Percentiles rank a stretch among this genome's conserved stretches.
These are phyloP conservation scores for Cydia splendana DNA, from an alignment of 1,140 invertebrate genomes.

Conservation along the genomic window DNA sequence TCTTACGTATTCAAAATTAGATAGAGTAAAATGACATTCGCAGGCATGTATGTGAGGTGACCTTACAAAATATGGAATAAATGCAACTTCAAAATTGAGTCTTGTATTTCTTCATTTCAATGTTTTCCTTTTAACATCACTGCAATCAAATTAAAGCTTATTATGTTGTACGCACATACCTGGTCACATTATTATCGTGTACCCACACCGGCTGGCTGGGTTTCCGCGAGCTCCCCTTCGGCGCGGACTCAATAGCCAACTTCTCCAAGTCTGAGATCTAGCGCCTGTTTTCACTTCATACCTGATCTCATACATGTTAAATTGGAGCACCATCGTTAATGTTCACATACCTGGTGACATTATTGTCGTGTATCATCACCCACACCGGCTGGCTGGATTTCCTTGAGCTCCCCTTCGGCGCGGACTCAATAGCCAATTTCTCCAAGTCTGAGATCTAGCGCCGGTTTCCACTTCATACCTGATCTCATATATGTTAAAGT, in stretches of 20 bases:
- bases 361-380: slow-evolving; percentile 68
- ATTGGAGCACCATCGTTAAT: slow-evolving; percentile 84
- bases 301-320: slow-evolving; percentile 85
- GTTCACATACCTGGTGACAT: slow-evolving; percentile 48
- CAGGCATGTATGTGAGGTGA: too few species aligned
- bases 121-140: too few species aligned
- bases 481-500: slow-evolving; percentile 89
- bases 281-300: slow-evolving; percentile 84
- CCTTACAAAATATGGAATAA: too few species aligned
- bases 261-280: slow-evolving; percentile 81
- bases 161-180: not conserved
- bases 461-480: slow-evolving; percentile 86
- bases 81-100: too few species aligned
- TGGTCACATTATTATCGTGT: slow-evolving; percentile 65
- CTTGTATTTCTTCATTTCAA: too few species aligned
- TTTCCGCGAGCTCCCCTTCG: slow-evolving; percentile 74
- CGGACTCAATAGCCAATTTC: slow-evolving; percentile 77
- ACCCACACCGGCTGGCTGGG: slow-evolving; percentile 65
- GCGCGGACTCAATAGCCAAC: slow-evolving; percentile 77
- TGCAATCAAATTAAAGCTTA: too few species aligned
- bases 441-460: slow-evolving; percentile 81
- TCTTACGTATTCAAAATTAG: too few species aligned
- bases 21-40: too few species aligned
- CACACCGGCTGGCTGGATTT: slow-evolving; percentile 65
- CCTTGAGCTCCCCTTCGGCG: slow-evolving; percentile 73